Conservation (phyloP, 2,888 invertebrate species). For the Sinhomidia bicolor region DNA sequence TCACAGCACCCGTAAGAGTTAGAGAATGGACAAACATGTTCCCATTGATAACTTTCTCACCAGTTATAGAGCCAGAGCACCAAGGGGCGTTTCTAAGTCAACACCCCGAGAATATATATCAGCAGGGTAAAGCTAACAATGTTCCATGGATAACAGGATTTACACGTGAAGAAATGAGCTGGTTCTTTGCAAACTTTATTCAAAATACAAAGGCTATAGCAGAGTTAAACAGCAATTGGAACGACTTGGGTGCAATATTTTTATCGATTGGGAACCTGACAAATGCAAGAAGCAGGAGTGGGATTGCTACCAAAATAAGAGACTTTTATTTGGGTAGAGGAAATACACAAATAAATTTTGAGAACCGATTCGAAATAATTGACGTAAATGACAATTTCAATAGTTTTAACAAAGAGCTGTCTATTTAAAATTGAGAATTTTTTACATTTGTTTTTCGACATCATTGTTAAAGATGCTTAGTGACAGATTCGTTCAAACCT, state of each 20-base stretch:
- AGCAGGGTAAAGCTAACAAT: background rate
- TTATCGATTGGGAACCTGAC: slow-evolving; percentile 47
- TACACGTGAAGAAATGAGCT: background rate
- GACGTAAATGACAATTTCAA: slow-evolving; percentile 31
- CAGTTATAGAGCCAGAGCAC: slow-evolving; percentile 75
- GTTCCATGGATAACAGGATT: slow-evolving; percentile 35
- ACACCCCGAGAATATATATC: background rate
- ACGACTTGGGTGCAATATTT: slow-evolving; percentile 57
- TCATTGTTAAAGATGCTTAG: slow-evolving; percentile 74
- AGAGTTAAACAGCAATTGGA: slow-evolving; percentile 71
- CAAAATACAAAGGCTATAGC: slow-evolving; percentile 36
- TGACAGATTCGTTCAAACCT: slow-evolving; percentile 68
- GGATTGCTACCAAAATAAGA: slow-evolving; percentile 42
- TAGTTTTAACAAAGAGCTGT: no score
- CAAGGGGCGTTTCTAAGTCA: background rate
- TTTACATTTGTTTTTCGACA: background rate
- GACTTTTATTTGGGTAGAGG: slow-evolving; percentile 67
- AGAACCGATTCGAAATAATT: slow-evolving; percentile 49
- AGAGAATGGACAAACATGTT: slow-evolving; percentile 74
- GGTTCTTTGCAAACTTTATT: slow-evolving; percentile 40
- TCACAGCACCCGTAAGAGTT: background rate
- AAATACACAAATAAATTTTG: slow-evolving; percentile 56
- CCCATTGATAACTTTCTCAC: no score
- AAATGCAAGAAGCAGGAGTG: background rate
- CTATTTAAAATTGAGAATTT: background rate